Conservation (phyloP, 2,888 invertebrate species). For the Cynaeus angustus region DNA sequence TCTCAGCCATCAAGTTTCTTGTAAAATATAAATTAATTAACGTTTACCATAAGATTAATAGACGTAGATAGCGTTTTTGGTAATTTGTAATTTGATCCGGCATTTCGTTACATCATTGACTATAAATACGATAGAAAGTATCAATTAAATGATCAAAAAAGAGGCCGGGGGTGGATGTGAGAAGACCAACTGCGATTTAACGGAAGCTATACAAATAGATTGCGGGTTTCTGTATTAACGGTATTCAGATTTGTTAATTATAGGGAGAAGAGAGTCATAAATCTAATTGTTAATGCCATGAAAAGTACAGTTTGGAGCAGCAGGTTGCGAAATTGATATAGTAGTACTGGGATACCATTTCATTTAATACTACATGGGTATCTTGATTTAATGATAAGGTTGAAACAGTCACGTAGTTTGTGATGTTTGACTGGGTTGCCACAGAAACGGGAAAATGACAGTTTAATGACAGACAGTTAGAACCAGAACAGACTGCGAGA, state of each 20-base stretch:
- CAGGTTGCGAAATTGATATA: constrained; percentile 4
- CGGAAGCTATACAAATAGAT: constrained; percentile 34
- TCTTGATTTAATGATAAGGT: constrained; percentile 4
- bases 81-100: constrained; percentile 48
- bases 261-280: constrained; percentile 24
- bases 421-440: not conserved
- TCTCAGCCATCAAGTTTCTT: constrained; percentile 52
- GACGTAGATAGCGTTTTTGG: constrained; percentile 44
- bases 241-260: constrained; percentile 43
- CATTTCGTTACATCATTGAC: constrained; percentile 34
- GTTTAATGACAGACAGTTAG: not conserved
- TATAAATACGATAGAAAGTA: constrained; percentile 11
- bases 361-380: not conserved
- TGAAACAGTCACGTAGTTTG: not conserved
- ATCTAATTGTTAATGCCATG: constrained; percentile 21
- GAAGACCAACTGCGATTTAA: constrained; percentile 35
- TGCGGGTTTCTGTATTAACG: constrained; percentile 37
- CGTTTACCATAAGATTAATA: constrained; percentile 53
- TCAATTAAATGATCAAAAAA: constrained; percentile 19
- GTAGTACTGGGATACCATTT: not conserved
- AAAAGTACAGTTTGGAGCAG: constrained; percentile 4
- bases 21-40: constrained; percentile 55
- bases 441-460: constrained; percentile 3
- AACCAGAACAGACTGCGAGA: not conserved
- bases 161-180: constrained; percentile 25